Evolutionary conservation across 2,113 vertebrate species (phyloP), one percentile per base, ranked within the genome.

Genomic region (Scomber japonicus): DNA sequence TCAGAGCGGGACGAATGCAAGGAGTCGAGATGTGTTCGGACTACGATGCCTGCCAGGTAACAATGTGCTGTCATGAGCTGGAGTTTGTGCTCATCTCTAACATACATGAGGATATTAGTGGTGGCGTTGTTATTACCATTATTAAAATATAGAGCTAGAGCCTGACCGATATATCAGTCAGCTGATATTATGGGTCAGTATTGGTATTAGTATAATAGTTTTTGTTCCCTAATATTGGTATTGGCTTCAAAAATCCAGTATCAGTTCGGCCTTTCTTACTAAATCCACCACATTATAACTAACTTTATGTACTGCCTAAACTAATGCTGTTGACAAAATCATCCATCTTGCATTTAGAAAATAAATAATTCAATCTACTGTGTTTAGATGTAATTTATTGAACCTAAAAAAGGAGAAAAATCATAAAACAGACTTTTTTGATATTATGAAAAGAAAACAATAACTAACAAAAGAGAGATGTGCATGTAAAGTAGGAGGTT

Each of bases 21-120:
- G 93, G 60, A 91, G 92, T 65, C 89, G 94, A 74, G 95, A 95
- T 51, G 87, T 94, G 71, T 92, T 95, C 5, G 94, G 93, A 16
- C 90, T 95, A 0, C 93, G 90, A 75, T 95, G 94, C 82, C 89
- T 95, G 2, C 95, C 95, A 82, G 94, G 95, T 95, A 84, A 89
- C 83, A 49, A 14, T 3, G 21, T 35, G 46, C 27, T 61, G 50
- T 31, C 3, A 30, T 12, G 16, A 61, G 45, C n/a, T 66, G 8
- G 15, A n/a, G 31, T 30, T 8, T 24, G 10, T 1, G 50, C 21
- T 35, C 35, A 31, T 35, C 2, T 8, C 1, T 49, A 14, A 5
- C 30, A 11, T 31, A 15, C 17, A 2, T 11, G 35, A 8, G 35
- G 35, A 49, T 19, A 11, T 51, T 9, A 21, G 21, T 35, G 7